Evolutionary conservation across 1,140 invertebrate species (phyloP).

Genomic region (Sitodiplosis mosellana): DNA sequence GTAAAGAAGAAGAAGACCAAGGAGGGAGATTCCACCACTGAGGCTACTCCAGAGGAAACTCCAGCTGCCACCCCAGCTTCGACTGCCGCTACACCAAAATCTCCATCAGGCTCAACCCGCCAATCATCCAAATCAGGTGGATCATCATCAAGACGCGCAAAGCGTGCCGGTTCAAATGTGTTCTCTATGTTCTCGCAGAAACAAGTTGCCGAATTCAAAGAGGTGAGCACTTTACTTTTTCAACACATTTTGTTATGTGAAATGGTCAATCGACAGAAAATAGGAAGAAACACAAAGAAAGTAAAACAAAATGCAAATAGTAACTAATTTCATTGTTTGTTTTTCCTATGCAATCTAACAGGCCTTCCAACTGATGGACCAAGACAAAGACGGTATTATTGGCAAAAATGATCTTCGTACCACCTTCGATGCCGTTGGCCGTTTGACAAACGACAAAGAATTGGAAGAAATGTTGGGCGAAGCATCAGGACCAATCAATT

Average conservation of each 20-base stretch:
- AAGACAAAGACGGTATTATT: constrained; percentile 95
- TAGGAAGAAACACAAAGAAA: no score
- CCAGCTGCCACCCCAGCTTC: constrained; percentile 32
- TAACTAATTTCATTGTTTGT: constrained; percentile 17
- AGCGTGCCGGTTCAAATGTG: constrained; percentile 78
- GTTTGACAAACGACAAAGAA: constrained; percentile 75
- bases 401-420: constrained; percentile 88
- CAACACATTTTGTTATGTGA: no score
- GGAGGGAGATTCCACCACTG: constrained; percentile 43
- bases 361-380: constrained; percentile 97
- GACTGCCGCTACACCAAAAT: constrained; percentile 34
- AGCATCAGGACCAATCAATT: constrained; percentile 84
- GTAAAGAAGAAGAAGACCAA: constrained; percentile 63
- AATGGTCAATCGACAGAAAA: no score
- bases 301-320: no score
- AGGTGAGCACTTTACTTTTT: no score
- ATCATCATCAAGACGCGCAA: constrained; percentile 51
- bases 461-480: constrained; percentile 80
- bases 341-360: constrained; percentile 21
- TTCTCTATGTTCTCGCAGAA: constrained; percentile 91
- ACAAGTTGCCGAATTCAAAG: constrained; percentile 91
- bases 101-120: constrained; percentile 32
- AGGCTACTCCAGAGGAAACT: constrained; percentile 34
- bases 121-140: constrained; percentile 30
- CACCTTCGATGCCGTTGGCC: constrained; percentile 88